A percentile compares a stretch with the other conserved stretches of the same genome.
These are phyloP conservation scores for Phoenicopterus ruber DNA, from an alignment of 2,113 vertebrate species.

Conservation along the genomic window DNA sequence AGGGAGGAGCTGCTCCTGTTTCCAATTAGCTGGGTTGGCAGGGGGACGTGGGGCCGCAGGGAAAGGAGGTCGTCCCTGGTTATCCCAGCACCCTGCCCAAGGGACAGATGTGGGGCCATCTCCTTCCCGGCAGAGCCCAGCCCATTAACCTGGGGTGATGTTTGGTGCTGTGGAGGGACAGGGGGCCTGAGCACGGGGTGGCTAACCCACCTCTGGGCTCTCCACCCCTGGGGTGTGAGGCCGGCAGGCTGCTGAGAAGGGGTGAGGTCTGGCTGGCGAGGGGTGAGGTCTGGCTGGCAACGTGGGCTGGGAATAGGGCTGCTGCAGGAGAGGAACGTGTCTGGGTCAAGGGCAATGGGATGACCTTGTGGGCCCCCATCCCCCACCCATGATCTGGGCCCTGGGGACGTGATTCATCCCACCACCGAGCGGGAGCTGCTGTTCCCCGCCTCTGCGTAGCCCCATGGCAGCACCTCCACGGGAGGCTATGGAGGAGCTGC, in stretches of 20 bases:
- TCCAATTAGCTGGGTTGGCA: neutral
- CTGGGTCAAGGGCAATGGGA: accelerated
- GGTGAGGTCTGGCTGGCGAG: too few species aligned
- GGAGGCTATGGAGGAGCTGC: neutral
- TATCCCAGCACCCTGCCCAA: neutral
- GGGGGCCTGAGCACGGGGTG: neutral
- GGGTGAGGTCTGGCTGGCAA: neutral
- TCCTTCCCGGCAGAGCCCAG: neutral
- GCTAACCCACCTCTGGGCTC: neutral
- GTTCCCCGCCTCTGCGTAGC: neutral
- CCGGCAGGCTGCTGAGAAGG: neutral
- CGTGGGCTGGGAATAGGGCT: neutral
- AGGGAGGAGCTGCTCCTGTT: neutral
- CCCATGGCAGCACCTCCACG: neutral
- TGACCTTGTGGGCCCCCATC: neutral
- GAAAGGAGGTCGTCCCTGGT: neutral
- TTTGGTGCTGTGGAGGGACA: neutral
- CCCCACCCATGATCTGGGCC: neutral
- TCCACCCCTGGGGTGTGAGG: accelerated
- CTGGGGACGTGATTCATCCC: neutral
- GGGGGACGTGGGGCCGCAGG: accelerated
- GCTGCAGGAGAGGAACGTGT: neutral
- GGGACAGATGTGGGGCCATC: neutral
- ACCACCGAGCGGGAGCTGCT: neutral
- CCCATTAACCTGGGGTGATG: neutral